These are phyloP conservation scores for Hedychridium roseum DNA, from an alignment of 2,888 invertebrate species.

Conservation along the genomic window DNA sequence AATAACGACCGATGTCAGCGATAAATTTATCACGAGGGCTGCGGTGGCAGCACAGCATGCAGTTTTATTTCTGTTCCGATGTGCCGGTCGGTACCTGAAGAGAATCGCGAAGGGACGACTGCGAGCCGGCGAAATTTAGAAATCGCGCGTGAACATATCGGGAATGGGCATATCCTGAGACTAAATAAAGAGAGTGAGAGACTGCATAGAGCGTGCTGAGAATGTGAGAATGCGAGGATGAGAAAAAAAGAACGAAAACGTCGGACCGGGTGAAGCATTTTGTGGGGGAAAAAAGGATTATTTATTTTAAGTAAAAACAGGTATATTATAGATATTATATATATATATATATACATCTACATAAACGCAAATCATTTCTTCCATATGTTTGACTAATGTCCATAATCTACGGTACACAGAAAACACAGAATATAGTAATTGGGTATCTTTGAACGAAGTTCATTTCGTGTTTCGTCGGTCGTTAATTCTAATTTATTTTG, in stretches of 20 bases:
- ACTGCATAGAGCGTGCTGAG: neutral
- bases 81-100: slow-evolving; percentile 56
- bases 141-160: slow-evolving; percentile 52
- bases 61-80: slow-evolving; percentile 37
- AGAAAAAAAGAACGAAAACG: slow-evolving; percentile 14
- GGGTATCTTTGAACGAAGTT: too few species aligned
- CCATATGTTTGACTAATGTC: slow-evolving; percentile 46
- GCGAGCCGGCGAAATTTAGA: slow-evolving; percentile 41
- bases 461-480: too few species aligned
- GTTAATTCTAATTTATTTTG: too few species aligned
- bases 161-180: slow-evolving; percentile 53
- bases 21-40: too few species aligned
- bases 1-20: slow-evolving; percentile 2
- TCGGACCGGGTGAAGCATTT: slow-evolving; percentile 37
- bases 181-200: neutral
- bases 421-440: too few species aligned
- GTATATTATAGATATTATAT: slow-evolving; percentile 32
- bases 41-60: too few species aligned
- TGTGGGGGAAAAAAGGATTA: slow-evolving; percentile 40
- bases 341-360: slow-evolving; percentile 26
- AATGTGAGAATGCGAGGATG: slow-evolving; percentile 6
- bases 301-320: slow-evolving; percentile 54
- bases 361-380: slow-evolving; percentile 51
- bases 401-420: slow-evolving; percentile 32
- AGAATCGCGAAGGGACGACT: slow-evolving; percentile 46